Conservation (phyloP, 2,888 invertebrate species). For the Lamellibrachia columna region DNA sequence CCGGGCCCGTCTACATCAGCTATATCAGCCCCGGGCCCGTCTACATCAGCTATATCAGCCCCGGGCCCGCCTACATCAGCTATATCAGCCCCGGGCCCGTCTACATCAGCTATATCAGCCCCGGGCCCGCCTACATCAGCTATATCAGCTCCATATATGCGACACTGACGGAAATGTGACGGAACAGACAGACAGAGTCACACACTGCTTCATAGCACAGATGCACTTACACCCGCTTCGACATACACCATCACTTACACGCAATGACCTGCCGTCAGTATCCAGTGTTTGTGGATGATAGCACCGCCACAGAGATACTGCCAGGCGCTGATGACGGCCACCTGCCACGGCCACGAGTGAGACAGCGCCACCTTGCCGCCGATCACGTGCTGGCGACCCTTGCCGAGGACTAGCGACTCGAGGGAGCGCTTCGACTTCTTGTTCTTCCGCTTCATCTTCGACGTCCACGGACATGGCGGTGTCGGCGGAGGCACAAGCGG, state of each 20-base stretch:
- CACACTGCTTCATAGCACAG: neutral
- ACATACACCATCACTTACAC: neutral
- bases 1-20: too few species aligned
- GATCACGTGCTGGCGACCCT: neutral
- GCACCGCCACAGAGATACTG: conserved; percentile 7
- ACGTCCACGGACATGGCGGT: neutral
- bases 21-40: too few species aligned
- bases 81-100: too few species aligned
- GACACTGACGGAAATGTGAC: too few species aligned
- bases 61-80: too few species aligned
- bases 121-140: too few species aligned
- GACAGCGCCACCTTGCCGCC: neutral
- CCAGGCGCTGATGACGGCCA: neutral
- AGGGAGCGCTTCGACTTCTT: neutral
- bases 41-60: too few species aligned
- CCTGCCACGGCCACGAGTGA: neutral
- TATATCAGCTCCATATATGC: too few species aligned
- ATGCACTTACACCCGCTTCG: neutral
- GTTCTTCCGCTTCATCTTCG: neutral
- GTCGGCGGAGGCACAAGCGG: neutral
- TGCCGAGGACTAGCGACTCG: neutral
- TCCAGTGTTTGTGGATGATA: conserved; percentile 19
- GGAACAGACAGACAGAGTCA: too few species aligned
- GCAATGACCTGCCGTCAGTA: conserved; percentile 23
- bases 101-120: too few species aligned